Evolutionary conservation across 2,888 invertebrate genomes (phyloP), one percentile per base, ranked within the genome.

Genomic region (Nephrotoma appendiculata): DNA sequence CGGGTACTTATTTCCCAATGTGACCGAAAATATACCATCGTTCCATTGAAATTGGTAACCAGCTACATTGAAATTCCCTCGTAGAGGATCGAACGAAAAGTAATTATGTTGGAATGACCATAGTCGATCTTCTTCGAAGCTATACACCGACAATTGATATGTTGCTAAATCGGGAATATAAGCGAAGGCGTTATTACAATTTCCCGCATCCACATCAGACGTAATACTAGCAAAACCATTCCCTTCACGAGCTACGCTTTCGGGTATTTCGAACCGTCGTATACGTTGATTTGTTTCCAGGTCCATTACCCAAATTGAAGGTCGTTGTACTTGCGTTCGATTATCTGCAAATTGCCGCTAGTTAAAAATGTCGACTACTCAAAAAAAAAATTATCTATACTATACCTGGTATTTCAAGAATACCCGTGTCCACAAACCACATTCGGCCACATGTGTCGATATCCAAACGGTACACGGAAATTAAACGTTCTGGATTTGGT

Each of bases 341-440:
- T 86, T 52, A 31, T 41, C 86, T 86, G 9, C 3, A 41, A 86
- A 52, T n/a, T 83, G 11, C 1, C 5, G 41, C 9, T 83, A n/a
- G 19, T 83, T 83, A 41, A 31, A 31, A 31, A 31, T 31, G 31
- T 31, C n/a, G 12, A 0, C 6, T n/a, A 15, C 6, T 31, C 2
- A 0, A 31, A 31, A 31, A 31, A 31, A 19, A 4, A 83, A 11
- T 41, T 1, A 11, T 48, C 41, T 89, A 89, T 6, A 88, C 89
- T 89, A 92, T 90, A 93, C 95, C 93, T 86, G 94, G 93, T 89
- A 94, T 93, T 90, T 96, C 95, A 87, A 95, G 90, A 48, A 95
- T 90, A 1, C 96, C 96, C 0, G 95, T 95, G 89, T 96, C 96
- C 0, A 96, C 93, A 89, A 95, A 95, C 96, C 96, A 97, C 1